Conservation (phyloP, 2,797 vertebrate genomes). For the Crax fasciolata region DNA sequence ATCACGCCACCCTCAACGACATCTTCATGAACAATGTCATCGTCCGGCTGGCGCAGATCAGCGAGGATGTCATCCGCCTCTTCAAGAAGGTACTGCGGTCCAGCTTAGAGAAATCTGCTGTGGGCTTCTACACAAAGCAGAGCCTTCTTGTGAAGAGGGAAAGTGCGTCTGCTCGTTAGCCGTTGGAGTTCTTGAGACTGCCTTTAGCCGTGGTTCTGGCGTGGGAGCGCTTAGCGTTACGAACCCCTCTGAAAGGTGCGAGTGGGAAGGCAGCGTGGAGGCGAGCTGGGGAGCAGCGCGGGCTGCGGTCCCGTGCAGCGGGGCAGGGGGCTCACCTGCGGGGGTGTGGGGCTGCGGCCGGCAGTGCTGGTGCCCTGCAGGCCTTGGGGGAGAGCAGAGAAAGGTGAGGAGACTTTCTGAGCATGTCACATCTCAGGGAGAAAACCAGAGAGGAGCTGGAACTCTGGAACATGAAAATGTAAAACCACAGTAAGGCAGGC, state of each 20-base stretch:
- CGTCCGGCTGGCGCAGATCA: constrained; percentile 94
- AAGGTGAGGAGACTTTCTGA: background rate
- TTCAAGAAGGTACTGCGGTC: constrained; percentile 93
- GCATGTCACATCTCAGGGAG: accelerated
- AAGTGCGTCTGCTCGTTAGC: background rate
- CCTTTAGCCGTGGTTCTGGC: background rate
- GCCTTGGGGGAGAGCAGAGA: background rate
- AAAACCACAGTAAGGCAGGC: background rate
- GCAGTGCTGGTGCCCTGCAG: background rate
- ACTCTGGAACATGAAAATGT: background rate
- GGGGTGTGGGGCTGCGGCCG: too few relatives aligned
- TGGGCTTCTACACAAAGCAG: background rate
- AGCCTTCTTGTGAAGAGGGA: background rate
- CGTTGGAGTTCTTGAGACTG: background rate
- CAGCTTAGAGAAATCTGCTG: background rate
- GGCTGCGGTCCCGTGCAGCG: background rate
- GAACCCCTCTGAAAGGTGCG: background rate
- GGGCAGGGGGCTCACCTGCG: background rate
- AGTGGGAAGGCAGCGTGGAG: background rate
- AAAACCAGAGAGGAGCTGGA: background rate
- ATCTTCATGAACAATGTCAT: constrained; percentile 99
- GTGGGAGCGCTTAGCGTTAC: background rate
- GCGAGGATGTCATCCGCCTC: constrained; percentile 96
- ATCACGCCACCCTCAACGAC: constrained; percentile 96
- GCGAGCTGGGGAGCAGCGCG: too few relatives aligned